phyloP scores from a whole-genome alignment of 2,888 invertebrate genomes.

The Lasioglossum vierecki region DNA sequence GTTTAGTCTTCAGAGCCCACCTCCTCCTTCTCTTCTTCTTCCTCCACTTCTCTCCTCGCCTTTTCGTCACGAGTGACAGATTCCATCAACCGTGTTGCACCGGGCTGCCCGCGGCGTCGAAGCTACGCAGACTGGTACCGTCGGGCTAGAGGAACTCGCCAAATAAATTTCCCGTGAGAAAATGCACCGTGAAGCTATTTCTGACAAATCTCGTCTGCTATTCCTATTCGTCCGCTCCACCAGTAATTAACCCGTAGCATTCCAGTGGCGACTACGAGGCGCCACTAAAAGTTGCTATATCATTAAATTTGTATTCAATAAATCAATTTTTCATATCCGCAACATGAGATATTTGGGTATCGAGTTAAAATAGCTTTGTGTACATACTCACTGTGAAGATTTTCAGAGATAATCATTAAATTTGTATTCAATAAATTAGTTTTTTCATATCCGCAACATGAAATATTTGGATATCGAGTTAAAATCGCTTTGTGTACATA shows the following conservation, averaged over 20 bases:
- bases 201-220: constrained; percentile 1
- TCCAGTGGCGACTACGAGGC: neutral
- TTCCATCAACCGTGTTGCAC: constrained; percentile 46
- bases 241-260: neutral
- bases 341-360: no score
- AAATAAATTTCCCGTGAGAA: neutral
- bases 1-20: constrained; percentile 48
- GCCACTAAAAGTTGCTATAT: neutral
- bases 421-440: no score
- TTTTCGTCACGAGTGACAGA: constrained; percentile 42
- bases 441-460: no score
- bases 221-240: no score
- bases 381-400: no score
- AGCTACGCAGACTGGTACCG: constrained; percentile 11
- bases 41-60: neutral
- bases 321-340: no score
- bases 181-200: neutral
- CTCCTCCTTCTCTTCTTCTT: neutral
- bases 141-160: neutral
- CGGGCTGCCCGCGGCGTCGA: constrained; percentile 40
- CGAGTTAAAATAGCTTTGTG: no score
- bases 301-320: no score
- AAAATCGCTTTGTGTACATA: no score
- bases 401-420: no score
- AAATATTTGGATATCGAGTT: no score